Base-by-base conservation (phyloP, 92 coral and sea anemone species). In the Epizoanthus fatuus region DNA sequence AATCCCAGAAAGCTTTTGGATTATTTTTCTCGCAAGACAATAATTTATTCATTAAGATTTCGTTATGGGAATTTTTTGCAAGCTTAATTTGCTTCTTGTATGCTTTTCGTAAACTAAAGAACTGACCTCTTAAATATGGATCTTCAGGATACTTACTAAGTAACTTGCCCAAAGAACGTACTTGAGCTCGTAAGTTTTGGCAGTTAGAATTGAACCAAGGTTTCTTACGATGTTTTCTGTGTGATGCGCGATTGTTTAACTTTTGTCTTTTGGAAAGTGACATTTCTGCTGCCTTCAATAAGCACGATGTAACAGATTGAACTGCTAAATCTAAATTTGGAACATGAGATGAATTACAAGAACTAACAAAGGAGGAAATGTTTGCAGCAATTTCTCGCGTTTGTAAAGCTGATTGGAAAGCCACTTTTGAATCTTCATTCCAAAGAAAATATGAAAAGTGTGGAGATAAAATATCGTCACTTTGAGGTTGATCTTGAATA, bases 81-180 rank as follows among this genome's bases (percentile, higher is more conserved):
- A 15, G 72, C 38, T 66, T 66, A 7, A 38, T 20, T 66, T 66
- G 47, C 16, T 66, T 66, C 39, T 67, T 67, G 49, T 67, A 67
- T 6, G 72, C 6, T 39, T 67, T 67, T 25, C 52, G 72, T 8
- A 67, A 10, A 7, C 16, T 67, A 39, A 67, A 67, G 39, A 67
- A 67, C 39, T 67, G 45, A 29, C 72, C 72, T 12, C 72, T 67
- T 67, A 38, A 67, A 35, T 4, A 67, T 67, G 72, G 72, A 67
- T 67, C 42, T 15, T 37, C n/a, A 13, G 72, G 72, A 35, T 67
- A 38, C 42, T 13, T 67, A 20, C 72, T 35, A 13, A 67, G 72
- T 35, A 67, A 67, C 51, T 22, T 22, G 25, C 25, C 25, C 25
- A 22, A 22, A 22, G 25, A 22, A 22, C 25, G 25, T 22, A 22